Evolutionary conservation across 2,888 invertebrate genomes (phyloP).

Genomic region (Dugesia japonica): DNA sequence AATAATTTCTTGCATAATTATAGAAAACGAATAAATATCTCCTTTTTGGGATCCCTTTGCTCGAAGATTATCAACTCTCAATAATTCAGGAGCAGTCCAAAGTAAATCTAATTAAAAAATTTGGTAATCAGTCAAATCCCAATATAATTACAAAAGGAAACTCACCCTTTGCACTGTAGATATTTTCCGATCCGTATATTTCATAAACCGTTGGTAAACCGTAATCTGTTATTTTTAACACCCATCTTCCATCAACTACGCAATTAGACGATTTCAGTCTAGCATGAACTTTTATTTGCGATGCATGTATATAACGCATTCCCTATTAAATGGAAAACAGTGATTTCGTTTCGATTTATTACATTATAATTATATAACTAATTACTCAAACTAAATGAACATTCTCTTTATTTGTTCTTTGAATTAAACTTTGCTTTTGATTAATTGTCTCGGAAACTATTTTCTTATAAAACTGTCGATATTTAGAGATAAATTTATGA

Average conservation of each 20-base stretch:
- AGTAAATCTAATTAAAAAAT: constrained; percentile 54
- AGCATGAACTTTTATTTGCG: constrained; percentile 67
- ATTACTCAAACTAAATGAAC: not conserved
- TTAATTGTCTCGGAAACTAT: too few relatives aligned
- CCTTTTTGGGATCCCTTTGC: constrained; percentile 64
- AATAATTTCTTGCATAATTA: constrained; percentile 84
- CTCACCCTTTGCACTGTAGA: constrained; percentile 1
- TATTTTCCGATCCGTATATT: constrained; percentile 32
- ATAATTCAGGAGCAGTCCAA: constrained; percentile 77
- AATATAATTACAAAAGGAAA: too few relatives aligned
- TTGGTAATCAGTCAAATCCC: too few relatives aligned
- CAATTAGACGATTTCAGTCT: constrained; percentile 73
- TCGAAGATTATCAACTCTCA: constrained; percentile 54
- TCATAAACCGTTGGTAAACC: constrained; percentile 55
- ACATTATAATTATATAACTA: not conserved
- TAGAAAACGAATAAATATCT: constrained; percentile 81
- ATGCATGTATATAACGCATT: constrained; percentile 68
- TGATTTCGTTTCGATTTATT: not conserved
- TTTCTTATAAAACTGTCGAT: too few relatives aligned
- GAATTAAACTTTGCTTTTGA: not conserved
- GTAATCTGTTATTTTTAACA: constrained; percentile 78
- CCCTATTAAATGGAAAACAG: constrained; percentile 52
- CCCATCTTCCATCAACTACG: constrained; percentile 85
- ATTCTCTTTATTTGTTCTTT: not conserved
- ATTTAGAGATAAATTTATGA: too few relatives aligned